phyloP scores from a whole-genome alignment of 1,140 invertebrate species.

The Drosophila lacteicornis region DNA sequence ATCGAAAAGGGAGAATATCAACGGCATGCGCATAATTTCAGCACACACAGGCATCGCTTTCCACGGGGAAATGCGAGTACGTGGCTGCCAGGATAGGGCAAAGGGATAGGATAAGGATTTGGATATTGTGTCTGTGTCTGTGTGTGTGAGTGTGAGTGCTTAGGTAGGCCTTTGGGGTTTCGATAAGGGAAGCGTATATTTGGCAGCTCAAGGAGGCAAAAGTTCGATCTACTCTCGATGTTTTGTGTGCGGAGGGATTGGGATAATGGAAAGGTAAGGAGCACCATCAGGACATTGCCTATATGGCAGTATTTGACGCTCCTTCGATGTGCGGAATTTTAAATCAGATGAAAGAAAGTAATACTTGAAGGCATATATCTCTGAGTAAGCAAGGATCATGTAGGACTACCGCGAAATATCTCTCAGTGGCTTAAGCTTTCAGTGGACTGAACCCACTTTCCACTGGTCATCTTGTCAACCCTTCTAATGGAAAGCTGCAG shows the following conservation, averaged over 20 bases:
- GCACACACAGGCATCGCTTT: constrained; percentile 51
- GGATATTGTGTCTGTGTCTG: constrained; percentile 39
- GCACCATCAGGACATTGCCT: constrained; percentile 11
- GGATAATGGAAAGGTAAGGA: constrained; percentile 10
- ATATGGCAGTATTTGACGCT: background rate
- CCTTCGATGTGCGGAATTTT: constrained; percentile 1
- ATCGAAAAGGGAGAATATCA: constrained; percentile 49
- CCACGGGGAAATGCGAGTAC: constrained; percentile 52
- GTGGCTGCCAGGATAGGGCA: constrained; percentile 35
- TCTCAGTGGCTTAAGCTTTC: background rate
- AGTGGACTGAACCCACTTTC: background rate
- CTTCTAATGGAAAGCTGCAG: constrained; percentile 7
- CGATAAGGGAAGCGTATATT: constrained; percentile 45
- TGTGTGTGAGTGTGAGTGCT: constrained; percentile 22
- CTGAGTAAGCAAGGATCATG: too few species aligned
- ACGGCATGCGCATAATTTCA: constrained; percentile 61
- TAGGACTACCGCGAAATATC: background rate
- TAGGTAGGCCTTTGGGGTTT: constrained; percentile 45
- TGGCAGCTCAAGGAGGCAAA: constrained; percentile 24
- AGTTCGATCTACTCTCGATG: constrained; percentile 40
- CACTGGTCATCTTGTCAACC: background rate
- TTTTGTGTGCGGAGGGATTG: constrained; percentile 7
- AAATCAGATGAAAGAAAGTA: constrained; percentile 2
- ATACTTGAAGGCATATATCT: background rate
- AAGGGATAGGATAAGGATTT: constrained; percentile 28